Evolutionary conservation across 1,140 invertebrate genomes (phyloP), one percentile per base, ranked within the genome.

Genomic region (Neodiprion pinetum): DNA sequence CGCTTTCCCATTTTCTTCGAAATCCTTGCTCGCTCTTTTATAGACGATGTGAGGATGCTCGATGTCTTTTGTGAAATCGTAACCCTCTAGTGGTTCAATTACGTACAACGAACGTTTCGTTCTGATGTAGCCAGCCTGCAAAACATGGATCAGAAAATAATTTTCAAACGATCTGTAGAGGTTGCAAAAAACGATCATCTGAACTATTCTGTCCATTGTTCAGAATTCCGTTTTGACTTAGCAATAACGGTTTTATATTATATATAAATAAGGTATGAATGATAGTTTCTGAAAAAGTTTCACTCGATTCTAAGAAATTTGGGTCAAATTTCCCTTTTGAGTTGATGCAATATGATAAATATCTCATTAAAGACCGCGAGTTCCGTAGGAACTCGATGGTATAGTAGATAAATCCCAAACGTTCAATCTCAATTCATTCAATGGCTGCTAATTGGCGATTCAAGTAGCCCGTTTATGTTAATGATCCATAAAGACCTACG

Each of bases 31-130:
- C 9, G 49, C 72, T 23, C 76, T 78, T 71, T 79, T 79, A 72
- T 82, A 82, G 65, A 85, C 74, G 67, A 83, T 75, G 73, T 87
- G 84, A 48, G 80, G 81, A 66, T 83, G 83, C 66, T 83, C 79
- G 47, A 73, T 72, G 66, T 78, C 77, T 61, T 76, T 78, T 8
- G 75, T 78, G 14, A 76, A 74, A 47, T 82, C 75, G 72, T 88
- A 84, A 71, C 84, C 86, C 71, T 85, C 83, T 9, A 90, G 76
- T 23, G 91, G 91, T 78, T 92, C 90, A 67, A 92, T 91, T 73
- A 91, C 86, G 78, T 89, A 91, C 74, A 90, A 84, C 17, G 81
- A 84, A 49, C 82, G 77, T 48, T 84, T 84, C 53, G 84, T 87
- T 67, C 83, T 83, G 11, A 91, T 83, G 70, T 90, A 86, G 53